Percentiles rank a stretch among this genome's conserved stretches.
These are phyloP conservation scores for Leucosticte australis DNA, from an alignment of 2,113 vertebrate genomes.

Conservation along the genomic window DNA sequence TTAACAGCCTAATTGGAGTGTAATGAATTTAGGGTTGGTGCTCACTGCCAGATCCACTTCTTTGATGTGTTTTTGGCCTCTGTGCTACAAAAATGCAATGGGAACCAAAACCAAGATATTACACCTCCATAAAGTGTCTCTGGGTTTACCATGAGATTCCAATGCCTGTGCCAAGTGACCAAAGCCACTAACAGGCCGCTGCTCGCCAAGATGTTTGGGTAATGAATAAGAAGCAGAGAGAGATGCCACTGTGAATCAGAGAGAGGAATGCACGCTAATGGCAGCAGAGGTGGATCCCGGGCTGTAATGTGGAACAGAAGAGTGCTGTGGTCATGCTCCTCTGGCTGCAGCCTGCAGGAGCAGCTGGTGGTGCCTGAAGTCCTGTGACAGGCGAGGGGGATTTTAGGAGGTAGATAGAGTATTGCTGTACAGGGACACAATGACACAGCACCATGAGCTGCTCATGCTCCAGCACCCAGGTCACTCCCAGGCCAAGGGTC, in stretches of 20 bases:
- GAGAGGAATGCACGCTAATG: slow-evolving; percentile 1
- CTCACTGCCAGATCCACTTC: neutral
- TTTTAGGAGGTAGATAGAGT: neutral
- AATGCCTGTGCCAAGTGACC: slow-evolving; percentile 55
- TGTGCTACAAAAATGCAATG: slow-evolving; percentile 38
- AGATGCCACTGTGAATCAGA: slow-evolving; percentile 60
- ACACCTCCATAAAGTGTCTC: slow-evolving; percentile 71
- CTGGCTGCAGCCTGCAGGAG: neutral
- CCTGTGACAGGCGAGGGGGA: rapidly evolving
- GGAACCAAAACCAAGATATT: slow-evolving; percentile 64
- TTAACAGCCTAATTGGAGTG: slow-evolving; percentile 56
- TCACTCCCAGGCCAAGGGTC: neutral
- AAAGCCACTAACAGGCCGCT: slow-evolving; percentile 64
- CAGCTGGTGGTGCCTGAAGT: neutral
- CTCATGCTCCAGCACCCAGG: neutral
- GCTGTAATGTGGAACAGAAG: slow-evolving; percentile 42
- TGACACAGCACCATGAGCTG: rapidly evolving
- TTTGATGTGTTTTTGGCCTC: slow-evolving; percentile 70
- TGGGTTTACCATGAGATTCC: slow-evolving; percentile 70
- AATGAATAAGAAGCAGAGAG: slow-evolving; percentile 65
- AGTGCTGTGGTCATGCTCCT: neutral
- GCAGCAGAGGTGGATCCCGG: neutral
- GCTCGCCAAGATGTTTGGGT: slow-evolving; percentile 58
- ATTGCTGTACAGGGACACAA: neutral
- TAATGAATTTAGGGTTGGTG: slow-evolving; percentile 58